Evolutionary conservation across 2,113 vertebrate genomes (phyloP), one percentile per base, ranked within the genome.

Genomic region (Cardinalis cardinalis): DNA sequence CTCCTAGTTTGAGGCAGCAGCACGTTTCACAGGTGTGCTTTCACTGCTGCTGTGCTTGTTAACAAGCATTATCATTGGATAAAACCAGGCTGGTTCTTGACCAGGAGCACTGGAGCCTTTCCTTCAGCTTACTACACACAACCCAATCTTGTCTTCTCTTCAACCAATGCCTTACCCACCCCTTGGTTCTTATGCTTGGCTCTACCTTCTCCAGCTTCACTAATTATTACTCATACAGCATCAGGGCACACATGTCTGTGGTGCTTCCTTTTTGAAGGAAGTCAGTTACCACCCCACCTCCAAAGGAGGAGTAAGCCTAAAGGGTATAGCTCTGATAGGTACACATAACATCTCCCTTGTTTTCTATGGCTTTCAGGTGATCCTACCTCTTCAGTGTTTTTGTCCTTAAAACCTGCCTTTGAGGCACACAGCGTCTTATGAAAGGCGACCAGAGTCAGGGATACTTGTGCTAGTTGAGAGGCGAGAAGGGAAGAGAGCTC

Each of bases 221-320:
- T 51, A 70, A 46, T 65, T 65, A 61, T 79, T 83, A 51, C 46
- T 53, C 4, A 4, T 4, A 25, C 11, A 36, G 65, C 49, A 78
- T 26, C 31, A 76, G n/a, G 25, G 19, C n/a, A 71, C 26, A 40
- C 0, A 0, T 36, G 48, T 74, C 60, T 60, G 21, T 2, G 3
- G 44, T 32, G 58, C 53, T 61, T 64, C 14, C n/a, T 64, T 84
- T 59, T 24, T 21, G 49, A 40, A 61, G 31, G 23, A 64, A 44
- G 75, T 44, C 44, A 25, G 34, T 64, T 43, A 73, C 7, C 20
- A 26, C 6, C 7, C 32, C 21, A 18, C 48, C 31, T 8, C 29
- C 66, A 69, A 56, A 68, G 60, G 59, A 55, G 53, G 38, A 28
- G 7, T 51, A 68, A 46, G 40, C 18, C 60, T 64, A 29, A 78